Conservation (phyloP, 2,797 vertebrate species). For the Mus caroli region DNA sequence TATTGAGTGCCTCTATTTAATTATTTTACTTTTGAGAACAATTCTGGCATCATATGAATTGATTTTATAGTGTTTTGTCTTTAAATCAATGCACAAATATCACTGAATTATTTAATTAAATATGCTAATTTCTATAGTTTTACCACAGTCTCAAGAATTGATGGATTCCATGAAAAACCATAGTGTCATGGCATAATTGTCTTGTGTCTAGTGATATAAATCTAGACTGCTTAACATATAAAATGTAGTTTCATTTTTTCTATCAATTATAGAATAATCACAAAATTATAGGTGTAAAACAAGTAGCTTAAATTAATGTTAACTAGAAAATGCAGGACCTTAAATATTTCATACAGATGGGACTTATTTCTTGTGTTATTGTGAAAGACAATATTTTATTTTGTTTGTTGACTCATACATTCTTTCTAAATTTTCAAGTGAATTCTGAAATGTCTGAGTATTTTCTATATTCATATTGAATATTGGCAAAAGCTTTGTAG, state of each 20-base stretch:
- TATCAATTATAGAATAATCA: background rate
- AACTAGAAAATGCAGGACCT: background rate
- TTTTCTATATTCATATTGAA: background rate
- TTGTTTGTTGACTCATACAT: background rate
- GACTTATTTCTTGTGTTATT: background rate
- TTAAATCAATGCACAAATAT: constrained; percentile 10
- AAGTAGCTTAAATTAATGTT: background rate
- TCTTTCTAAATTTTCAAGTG: background rate
- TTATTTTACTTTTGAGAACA: constrained; percentile 16
- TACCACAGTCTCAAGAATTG: background rate
- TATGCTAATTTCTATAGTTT: background rate
- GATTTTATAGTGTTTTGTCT: background rate
- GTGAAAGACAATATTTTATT: background rate
- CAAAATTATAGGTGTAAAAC: background rate
- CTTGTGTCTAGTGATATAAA: background rate
- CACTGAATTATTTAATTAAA: background rate
- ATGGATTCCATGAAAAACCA: background rate
- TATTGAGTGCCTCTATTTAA: background rate
- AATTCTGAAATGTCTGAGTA: background rate
- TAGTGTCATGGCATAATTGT: background rate
- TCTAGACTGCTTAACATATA: background rate
- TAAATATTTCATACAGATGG: background rate
- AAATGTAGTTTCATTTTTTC: background rate
- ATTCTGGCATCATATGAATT: background rate
- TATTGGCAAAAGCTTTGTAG: background rate